These are phyloP conservation scores for Parapsyche elsis DNA, from an alignment of 1,140 invertebrate genomes.

Conservation along the genomic window DNA sequence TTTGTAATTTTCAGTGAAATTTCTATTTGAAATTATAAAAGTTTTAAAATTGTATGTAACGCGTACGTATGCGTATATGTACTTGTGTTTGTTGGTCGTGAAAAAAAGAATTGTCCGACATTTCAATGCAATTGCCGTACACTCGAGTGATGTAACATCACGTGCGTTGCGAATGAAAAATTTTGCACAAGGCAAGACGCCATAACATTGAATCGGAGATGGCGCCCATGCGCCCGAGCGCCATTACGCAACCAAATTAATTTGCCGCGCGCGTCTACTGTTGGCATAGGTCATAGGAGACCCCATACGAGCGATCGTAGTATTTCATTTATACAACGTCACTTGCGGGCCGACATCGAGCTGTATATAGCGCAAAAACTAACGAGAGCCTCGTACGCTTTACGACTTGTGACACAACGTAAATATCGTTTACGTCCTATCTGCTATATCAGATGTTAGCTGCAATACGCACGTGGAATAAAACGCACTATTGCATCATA, in stretches of 20 bases:
- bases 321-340: conserved; percentile 16
- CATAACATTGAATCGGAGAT: background rate
- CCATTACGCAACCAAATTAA: conserved; percentile 35
- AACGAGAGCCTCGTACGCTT: background rate
- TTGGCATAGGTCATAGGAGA: conserved; percentile 24
- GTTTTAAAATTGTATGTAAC: no score
- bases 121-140: background rate
- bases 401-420: background rate
- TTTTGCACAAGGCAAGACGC: background rate
- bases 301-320: conserved; percentile 16
- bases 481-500: background rate
- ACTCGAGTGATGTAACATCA: background rate
- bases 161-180: background rate
- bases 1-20: no score
- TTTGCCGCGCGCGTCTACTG: conserved; percentile 16
- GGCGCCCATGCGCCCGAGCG: background rate
- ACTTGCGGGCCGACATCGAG: background rate
- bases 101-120: background rate
- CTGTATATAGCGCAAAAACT: background rate
- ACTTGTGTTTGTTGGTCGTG: background rate
- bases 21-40: no score
- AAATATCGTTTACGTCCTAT: background rate
- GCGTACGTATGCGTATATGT: background rate
- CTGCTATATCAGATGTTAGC: background rate
- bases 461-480: background rate